These are phyloP conservation scores for Hemaris fuciformis DNA, from an alignment of 2,888 invertebrate species.

Conservation along the genomic window DNA sequence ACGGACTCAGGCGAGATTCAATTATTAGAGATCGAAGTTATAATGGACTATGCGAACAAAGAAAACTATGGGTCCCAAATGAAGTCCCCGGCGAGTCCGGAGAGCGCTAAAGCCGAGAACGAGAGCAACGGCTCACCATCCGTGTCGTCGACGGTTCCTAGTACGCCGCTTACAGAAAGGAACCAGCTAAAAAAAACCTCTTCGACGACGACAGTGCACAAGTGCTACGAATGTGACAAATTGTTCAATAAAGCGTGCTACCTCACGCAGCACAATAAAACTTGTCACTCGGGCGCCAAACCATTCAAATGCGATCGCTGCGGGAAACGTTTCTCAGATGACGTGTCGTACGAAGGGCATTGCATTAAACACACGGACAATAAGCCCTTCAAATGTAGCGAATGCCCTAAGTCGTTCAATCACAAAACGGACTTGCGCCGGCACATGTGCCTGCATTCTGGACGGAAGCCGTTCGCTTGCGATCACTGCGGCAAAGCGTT, in stretches of 20 bases:
- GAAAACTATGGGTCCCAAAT: conserved; percentile 74
- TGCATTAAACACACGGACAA: conserved; percentile 89
- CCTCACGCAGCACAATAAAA: conserved; percentile 94
- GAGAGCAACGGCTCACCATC: conserved; percentile 63
- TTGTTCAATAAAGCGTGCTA: conserved; percentile 93
- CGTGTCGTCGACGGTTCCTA: conserved; percentile 65
- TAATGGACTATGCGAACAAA: conserved; percentile 78
- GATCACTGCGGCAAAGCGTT: conserved; percentile 92
- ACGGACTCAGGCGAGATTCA: conserved; percentile 62
- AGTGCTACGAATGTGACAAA: conserved; percentile 92
- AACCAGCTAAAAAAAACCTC: conserved; percentile 61
- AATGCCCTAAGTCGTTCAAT: conserved; percentile 93
- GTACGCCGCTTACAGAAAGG: conserved; percentile 68
- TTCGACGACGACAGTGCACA: conserved; percentile 70
- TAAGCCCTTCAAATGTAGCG: conserved; percentile 92
- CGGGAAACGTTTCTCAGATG: conserved; percentile 90
- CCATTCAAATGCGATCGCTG: conserved; percentile 92
- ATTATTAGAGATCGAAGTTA: conserved; percentile 72
- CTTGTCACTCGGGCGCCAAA: conserved; percentile 92
- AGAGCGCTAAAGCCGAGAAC: conserved; percentile 69
- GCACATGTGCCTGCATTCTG: conserved; percentile 93
- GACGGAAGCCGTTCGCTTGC: conserved; percentile 91
- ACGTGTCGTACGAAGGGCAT: conserved; percentile 87
- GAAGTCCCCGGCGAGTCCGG: conserved; percentile 76
- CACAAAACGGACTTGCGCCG: conserved; percentile 94